These are phyloP conservation scores for Sussaba pulchella DNA, from an alignment of 2,888 invertebrate species.

Conservation along the genomic window DNA sequence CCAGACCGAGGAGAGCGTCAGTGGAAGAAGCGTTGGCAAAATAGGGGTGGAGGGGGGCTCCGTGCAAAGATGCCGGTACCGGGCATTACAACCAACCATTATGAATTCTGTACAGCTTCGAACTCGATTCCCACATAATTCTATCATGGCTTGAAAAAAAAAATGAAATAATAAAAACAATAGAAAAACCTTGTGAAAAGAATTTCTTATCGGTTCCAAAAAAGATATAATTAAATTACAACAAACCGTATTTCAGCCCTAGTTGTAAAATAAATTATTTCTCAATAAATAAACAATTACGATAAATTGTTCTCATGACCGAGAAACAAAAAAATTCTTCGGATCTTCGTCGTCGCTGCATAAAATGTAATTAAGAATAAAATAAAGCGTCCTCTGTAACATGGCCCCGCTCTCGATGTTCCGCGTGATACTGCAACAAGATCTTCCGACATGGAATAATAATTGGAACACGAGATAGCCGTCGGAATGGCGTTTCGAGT, in stretches of 20 bases:
- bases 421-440: no score
- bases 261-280: not conserved
- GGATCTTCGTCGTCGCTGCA: not conserved
- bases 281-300: not conserved
- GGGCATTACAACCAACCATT: constrained; percentile 45
- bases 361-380: no score
- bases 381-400: no score
- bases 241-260: not conserved
- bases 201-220: no score
- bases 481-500: no score
- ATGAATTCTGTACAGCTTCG: constrained; percentile 68
- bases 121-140: constrained; percentile 71
- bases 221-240: not conserved
- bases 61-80: constrained; percentile 48
- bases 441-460: no score
- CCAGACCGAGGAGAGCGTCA: not conserved
- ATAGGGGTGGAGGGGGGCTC: not conserved
- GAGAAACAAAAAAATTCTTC: not conserved
- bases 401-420: no score
- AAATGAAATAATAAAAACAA: constrained; percentile 4
- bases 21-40: not conserved
- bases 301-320: not conserved
- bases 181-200: not conserved
- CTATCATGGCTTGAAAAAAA: constrained; percentile 28
- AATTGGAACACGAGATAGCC: no score